Evolutionary conservation across 2,888 invertebrate species (phyloP), one percentile per base, ranked within the genome.

Genomic region (Idaea dimidiata): DNA sequence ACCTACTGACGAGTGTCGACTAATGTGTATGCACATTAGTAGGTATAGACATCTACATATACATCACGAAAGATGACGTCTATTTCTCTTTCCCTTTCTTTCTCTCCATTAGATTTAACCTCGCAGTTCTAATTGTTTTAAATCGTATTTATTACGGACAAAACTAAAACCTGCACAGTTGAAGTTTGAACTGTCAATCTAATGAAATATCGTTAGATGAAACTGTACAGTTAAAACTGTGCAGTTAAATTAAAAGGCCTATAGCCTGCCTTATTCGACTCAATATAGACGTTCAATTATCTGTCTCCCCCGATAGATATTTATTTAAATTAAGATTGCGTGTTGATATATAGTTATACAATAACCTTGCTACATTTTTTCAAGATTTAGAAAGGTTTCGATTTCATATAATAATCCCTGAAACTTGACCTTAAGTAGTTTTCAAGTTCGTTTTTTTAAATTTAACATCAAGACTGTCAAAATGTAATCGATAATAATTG

Each of bases 1-100:
- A 72, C 72, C 72, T 64, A 72, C 72, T 72, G 61, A 59, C 60
- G 66, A 71, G 70, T 71, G 64, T 65, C 71, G 61, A 60, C 60
- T 66, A 71, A 71, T 71, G 64, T 71, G 64, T 66, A 70, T 69
- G 67, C 66, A 62, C 43, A 18, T 55, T 32, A 24, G 53, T 62
- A 59, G n/a, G n/a, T n/a, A n/a, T n/a, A n/a, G 5, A 43, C 43
- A 43, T 14, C 43, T 43, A 43, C 14, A 10, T 7, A 43, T 43
- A 6, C 43, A 43, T 5, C 43, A 43, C 43, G 43, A 33, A 33
- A 33, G 7, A 33, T 33, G 33, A 43, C 43, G 43, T 43, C 7
- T 33, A 1, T 6, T 33, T 43, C 24, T 43, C 43, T 43, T 14
- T 43, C 43, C 14, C 43, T 43, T n/a, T n/a, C 43, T 43, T 43